Conservation (phyloP, 2,113 vertebrate species). For the Sporophila hypoxantha region DNA sequence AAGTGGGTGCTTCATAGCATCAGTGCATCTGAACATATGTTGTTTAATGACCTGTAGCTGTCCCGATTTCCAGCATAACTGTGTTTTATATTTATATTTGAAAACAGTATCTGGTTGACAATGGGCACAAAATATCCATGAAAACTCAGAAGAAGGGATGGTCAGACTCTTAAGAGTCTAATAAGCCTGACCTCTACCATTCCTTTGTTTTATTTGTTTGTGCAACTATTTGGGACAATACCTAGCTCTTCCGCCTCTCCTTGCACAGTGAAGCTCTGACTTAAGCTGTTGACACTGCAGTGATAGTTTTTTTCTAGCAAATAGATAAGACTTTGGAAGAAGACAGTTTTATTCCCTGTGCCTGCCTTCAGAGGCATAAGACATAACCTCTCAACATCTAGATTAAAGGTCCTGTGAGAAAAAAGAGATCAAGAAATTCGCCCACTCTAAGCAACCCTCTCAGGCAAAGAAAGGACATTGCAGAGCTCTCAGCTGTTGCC, state of each 20-base stretch:
- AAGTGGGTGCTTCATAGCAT: conserved; percentile 23
- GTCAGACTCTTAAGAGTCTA: not conserved
- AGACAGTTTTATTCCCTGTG: not conserved
- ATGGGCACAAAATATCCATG: not conserved
- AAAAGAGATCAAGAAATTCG: not conserved
- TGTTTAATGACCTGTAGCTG: conserved; percentile 14
- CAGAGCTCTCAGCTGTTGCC: not conserved
- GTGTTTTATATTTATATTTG: not conserved
- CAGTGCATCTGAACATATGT: conserved; percentile 27
- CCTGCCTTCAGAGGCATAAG: not conserved
- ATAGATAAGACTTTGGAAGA: not conserved
- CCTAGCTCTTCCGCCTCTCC: not conserved
- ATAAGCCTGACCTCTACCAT: not conserved
- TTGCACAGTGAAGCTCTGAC: not conserved
- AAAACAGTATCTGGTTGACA: not conserved
- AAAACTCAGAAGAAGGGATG: not conserved
- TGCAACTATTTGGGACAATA: not conserved
- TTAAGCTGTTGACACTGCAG: not conserved
- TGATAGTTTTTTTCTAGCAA: not conserved
- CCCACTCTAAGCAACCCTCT: not conserved
- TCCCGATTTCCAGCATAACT: not conserved
- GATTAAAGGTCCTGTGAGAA: not conserved
- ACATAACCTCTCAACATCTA: not conserved
- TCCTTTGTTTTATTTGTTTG: not conserved
- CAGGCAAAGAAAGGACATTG: not conserved